Conservation (phyloP, 2,888 invertebrate species). For the Tenthredo notha region DNA sequence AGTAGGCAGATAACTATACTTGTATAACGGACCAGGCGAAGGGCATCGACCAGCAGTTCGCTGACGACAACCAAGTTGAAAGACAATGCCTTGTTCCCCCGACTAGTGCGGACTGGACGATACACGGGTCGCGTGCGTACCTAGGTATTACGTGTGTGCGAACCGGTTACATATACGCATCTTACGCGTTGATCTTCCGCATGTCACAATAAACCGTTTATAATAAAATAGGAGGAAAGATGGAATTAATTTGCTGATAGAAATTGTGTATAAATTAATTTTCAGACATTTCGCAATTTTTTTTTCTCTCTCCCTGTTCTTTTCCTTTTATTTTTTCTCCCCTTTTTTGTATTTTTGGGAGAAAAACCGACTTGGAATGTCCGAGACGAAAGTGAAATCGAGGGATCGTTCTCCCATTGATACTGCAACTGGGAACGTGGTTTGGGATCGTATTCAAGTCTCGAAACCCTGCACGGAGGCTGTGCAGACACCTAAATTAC, state of each 20-base stretch:
- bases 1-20: not conserved
- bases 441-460: not conserved
- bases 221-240: not conserved
- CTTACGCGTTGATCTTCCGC: slow-evolving; percentile 1
- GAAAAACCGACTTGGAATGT: not conserved
- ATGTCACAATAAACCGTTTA: slow-evolving; percentile 20
- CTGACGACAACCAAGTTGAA: slow-evolving; percentile 25
- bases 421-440: not conserved
- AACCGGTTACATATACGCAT: slow-evolving; percentile 32
- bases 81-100: slow-evolving; percentile 43
- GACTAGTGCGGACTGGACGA: not conserved
- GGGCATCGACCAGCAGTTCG: slow-evolving; percentile 41
- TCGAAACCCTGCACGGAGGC: not conserved
- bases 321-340: not conserved
- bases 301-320: not conserved
- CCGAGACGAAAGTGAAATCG: slow-evolving; percentile 14
- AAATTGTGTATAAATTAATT: not conserved
- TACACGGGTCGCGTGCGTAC: slow-evolving; percentile 18
- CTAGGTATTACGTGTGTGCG: slow-evolving; percentile 9
- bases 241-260: not conserved
- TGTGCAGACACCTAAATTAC: slow-evolving; percentile 44
- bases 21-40: slow-evolving; percentile 34
- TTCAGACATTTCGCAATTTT: not conserved
- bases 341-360: not conserved
- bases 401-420: slow-evolving; percentile 14